Conservation (phyloP, 2,797 vertebrate genomes). For the Arctocebus calabarensis region DNA sequence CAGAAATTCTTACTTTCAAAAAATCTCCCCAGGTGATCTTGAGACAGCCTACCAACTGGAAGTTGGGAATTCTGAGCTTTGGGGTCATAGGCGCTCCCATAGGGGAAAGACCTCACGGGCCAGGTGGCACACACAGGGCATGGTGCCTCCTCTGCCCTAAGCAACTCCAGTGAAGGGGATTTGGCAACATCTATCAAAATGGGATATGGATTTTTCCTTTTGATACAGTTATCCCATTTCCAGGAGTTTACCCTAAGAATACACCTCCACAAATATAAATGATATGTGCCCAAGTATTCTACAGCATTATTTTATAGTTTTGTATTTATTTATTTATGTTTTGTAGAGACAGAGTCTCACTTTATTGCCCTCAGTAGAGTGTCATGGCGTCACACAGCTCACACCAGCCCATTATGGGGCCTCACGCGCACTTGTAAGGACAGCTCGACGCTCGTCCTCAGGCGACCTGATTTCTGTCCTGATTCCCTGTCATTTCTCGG, state of each 20-base stretch:
- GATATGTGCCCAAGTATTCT: not conserved
- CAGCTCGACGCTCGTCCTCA: accelerated
- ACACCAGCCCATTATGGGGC: accelerated
- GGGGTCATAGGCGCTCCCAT: not conserved
- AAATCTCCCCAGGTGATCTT: not conserved
- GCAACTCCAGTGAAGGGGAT: not conserved
- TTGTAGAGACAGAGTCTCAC: no score
- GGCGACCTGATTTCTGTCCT: not conserved
- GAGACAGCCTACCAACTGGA: not conserved
- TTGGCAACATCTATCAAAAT: not conserved
- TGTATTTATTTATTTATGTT: not conserved
- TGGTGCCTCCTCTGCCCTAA: not conserved
- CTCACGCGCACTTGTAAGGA: accelerated
- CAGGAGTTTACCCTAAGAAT: not conserved
- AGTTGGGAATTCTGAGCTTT: not conserved
- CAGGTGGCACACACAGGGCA: not conserved
- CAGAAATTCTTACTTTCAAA: not conserved
- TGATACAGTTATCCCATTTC: not conserved
- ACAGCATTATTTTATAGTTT: not conserved
- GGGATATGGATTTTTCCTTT: not conserved
- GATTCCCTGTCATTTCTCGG: no score
- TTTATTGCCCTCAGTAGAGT: no score
- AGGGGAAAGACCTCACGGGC: not conserved
- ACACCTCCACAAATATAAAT: not conserved
- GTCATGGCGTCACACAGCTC: no score